Evolutionary conservation across 2,797 vertebrate genomes (phyloP), one percentile per base, ranked within the genome.

Genomic region (Accipiter badius): DNA sequence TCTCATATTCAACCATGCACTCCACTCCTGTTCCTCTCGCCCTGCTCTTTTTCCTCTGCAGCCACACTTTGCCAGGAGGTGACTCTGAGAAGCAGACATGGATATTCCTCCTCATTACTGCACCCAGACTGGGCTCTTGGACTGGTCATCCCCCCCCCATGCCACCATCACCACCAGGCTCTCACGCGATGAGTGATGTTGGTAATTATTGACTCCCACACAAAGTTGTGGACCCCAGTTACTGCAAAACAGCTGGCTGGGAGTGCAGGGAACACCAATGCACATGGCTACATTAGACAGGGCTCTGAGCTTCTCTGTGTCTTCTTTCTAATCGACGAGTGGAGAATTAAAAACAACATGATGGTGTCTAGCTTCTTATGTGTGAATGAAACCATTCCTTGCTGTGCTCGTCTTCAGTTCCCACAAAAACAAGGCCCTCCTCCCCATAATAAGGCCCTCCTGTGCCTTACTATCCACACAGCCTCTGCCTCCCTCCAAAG

Each of bases 111-210:
- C 39, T 69, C n/a, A 10, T 7, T 40, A 31, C 33, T 7, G 37
- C 44, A 47, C 28, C 61, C 26, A 49, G 65, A 59, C 28, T 2
- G 2, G 17, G 25, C 12, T 79, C 25, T 15, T 12, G n/a, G 54
- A 46, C 6, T 13, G 15, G 46, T 79, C 6, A 11, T 37, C 12
- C 3, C 44, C 3, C 3, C 44, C 25, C 10, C 0, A 0, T n/a
- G 33, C n/a, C 81, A 44, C 52, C 57, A 52, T 14, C 86, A 46
- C 13, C 7, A 10, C 16, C 22, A 3, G 5, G 52, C 72, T 31
- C 35, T 22, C 11, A 4, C 26, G 18, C 0, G 2, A 13, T 4
- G 10, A 37, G 7, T 12, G 24, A 13, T 2, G 3, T 3, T 29
- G 40, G 49, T 55, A 82, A 74, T n/a, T 47, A 71, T 13, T 6